phyloP scores from a whole-genome alignment of 2,888 invertebrate species.

The Branchipolynoe longqiensis region DNA sequence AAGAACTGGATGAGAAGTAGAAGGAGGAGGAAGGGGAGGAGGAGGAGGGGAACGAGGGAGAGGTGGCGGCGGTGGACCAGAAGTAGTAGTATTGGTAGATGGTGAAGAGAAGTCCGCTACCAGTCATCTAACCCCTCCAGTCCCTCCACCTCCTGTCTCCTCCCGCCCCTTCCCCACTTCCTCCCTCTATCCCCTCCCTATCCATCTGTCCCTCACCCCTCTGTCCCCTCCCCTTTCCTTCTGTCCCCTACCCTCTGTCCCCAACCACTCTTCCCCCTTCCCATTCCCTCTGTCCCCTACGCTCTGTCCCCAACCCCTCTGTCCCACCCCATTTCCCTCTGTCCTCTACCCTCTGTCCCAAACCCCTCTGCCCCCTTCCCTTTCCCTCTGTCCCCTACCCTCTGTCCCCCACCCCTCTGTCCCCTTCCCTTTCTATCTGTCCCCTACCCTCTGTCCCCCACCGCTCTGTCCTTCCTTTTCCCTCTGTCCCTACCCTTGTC shows the following conservation, averaged over 20 bases:
- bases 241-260: background rate
- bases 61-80: too few relatives aligned
- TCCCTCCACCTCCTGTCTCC: background rate
- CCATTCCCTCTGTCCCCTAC: background rate
- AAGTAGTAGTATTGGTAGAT: too few relatives aligned
- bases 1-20: too few relatives aligned
- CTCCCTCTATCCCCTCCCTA: background rate
- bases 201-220: background rate
- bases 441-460: background rate
- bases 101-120: too few relatives aligned
- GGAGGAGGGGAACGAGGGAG: too few relatives aligned
- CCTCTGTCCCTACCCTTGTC: background rate
- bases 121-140: background rate
- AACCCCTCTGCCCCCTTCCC: background rate
- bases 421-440: background rate
- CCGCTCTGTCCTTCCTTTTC: background rate
- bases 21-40: too few relatives aligned
- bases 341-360: background rate
- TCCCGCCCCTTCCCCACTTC: background rate
- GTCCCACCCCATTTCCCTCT: background rate
- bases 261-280: background rate
- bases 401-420: too few relatives aligned
- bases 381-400: background rate
- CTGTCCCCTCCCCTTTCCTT: background rate
- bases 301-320: background rate